Base-by-base conservation (phyloP, 2,888 invertebrate genomes). In the Drosophila prolongata region DNA sequence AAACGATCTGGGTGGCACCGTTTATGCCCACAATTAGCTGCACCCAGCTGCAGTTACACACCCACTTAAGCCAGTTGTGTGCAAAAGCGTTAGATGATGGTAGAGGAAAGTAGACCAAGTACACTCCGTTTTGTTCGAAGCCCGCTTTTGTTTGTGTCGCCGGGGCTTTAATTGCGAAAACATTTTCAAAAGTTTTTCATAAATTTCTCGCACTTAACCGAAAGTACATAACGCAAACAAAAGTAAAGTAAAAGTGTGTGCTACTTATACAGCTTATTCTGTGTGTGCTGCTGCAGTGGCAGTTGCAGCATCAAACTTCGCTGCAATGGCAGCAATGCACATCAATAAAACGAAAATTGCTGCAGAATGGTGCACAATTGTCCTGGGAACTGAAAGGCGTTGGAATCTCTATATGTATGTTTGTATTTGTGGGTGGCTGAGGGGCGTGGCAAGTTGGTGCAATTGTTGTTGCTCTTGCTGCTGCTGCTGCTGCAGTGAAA, bases 341-440 rank as follows among this genome's bases (percentile, higher is more conserved):
- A 80, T 84, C 89, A 87, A 89, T 89, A 76, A 78, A 83, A 75
- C 57, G 75, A 74, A 85, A 87, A 81, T 79, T 79, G 77, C 79
- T 61, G 76, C 77, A 71, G 79, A 84, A 84, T 80, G 64, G 70
- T 60, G 70, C 76, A 58, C 53, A 68, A 61, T 68, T 76, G 66
- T 76, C 68, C 76, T 60, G 58, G 44, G 74, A 55, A 16, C 60
- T 24, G 42, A 19, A 60, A 50, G 50, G 50, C 42, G 34, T 52
- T 37, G 40, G 42, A 52, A 30, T 30, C 9, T 14, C 43, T 37
- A 24, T 38, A 10, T 19, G 14, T 3, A 4, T 24, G 30, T 8
- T 24, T 13, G 47, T 24, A 27, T 50, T 11, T 13, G 30, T 2
- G 8, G 55, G 43, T 24, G 43, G 34, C 34, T 52, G 30, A 11